Percentiles rank a stretch among this genome's conserved stretches.
Conservation (phyloP, 2,113 vertebrate genomes). For the Phalacrocorax pelagicus region DNA sequence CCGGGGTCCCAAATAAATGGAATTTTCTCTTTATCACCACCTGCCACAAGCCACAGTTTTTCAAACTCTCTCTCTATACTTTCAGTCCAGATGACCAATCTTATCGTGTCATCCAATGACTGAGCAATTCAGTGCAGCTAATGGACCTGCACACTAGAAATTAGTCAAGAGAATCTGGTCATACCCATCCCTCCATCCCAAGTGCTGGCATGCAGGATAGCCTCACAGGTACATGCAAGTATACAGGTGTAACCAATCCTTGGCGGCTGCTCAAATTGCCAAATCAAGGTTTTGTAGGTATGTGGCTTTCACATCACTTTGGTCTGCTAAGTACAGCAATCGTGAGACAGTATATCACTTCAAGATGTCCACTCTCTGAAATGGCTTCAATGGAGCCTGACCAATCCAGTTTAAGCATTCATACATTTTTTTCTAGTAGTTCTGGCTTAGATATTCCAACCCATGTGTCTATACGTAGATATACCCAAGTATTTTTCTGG, state of each 20-base stretch:
- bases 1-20: neutral
- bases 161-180: neutral
- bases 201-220: neutral
- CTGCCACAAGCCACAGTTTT: neutral
- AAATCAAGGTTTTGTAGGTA: neutral
- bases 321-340: neutral
- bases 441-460: neutral
- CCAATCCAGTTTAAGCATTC: neutral
- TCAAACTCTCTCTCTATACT: neutral
- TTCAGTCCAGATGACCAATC: no score
- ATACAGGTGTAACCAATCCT: neutral
- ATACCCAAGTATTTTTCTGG: neutral
- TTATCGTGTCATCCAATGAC: neutral
- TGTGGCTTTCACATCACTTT: neutral
- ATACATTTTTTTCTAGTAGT: neutral
- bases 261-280: neutral
- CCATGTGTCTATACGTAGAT: neutral
- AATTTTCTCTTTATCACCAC: neutral
- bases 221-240: neutral
- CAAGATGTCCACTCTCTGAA: neutral
- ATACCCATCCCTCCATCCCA: neutral
- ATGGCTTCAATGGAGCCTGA: neutral
- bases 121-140: neutral
- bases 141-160: neutral
- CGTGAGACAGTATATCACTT: neutral